A percentile compares a stretch with the other conserved stretches of the same genome.
Evolutionary conservation across 2,888 invertebrate species (phyloP).

Genomic region (Sphaerophoria taeniata): DNA sequence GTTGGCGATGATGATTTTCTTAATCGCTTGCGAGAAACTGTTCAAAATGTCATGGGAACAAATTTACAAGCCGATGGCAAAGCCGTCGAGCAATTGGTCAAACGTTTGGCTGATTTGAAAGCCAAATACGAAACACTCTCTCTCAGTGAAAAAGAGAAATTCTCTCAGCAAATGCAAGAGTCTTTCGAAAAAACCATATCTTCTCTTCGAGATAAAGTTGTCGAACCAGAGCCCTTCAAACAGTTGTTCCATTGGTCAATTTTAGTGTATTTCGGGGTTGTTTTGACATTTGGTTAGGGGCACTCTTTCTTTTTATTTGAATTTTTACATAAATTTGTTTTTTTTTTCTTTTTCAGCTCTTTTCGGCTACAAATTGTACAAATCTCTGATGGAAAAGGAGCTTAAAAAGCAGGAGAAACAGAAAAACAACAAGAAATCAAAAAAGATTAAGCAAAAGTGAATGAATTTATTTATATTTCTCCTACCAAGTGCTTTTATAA

Average conservation of each 20-base stretch:
- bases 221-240: constrained; percentile 77
- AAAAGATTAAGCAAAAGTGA: constrained; percentile 87
- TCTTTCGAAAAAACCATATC: constrained; percentile 78
- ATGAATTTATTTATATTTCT: too few relatives aligned
- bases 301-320: background rate
- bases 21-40: constrained; percentile 77
- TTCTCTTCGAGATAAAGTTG: constrained; percentile 77
- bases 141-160: constrained; percentile 77
- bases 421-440: constrained; percentile 88
- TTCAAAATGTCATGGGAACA: constrained; percentile 77
- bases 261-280: constrained; percentile 75
- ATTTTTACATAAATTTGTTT: background rate
- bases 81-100: constrained; percentile 76
- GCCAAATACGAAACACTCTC: constrained; percentile 77
- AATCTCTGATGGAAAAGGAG: constrained; percentile 90
- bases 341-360: constrained; percentile 87
- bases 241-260: constrained; percentile 78
- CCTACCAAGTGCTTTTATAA: constrained; percentile 47
- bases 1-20: constrained; percentile 75
- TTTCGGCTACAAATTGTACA: constrained; percentile 93
- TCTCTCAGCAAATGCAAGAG: constrained; percentile 78
- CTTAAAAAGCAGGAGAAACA: constrained; percentile 91
- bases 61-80: constrained; percentile 77
- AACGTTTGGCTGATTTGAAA: constrained; percentile 77
- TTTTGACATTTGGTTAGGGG: constrained; percentile 79